These are phyloP conservation scores for Scaptomyza tumidula DNA, from an alignment of 2,888 invertebrate species.

Conservation along the genomic window DNA sequence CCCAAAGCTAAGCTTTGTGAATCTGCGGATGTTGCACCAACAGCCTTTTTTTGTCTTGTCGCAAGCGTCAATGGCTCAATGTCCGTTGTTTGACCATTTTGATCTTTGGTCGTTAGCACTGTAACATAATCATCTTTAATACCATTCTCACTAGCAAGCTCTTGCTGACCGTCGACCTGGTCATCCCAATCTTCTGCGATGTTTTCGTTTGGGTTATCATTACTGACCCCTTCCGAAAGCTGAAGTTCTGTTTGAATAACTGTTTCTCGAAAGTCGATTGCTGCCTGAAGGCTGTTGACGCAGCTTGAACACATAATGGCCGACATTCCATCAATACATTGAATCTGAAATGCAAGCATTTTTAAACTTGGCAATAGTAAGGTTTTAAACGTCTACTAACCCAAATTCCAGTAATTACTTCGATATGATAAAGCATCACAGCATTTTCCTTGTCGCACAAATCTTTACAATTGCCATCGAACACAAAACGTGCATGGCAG, in stretches of 20 bases:
- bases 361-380: not conserved
- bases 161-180: not conserved
- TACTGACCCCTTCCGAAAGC: constrained; percentile 1
- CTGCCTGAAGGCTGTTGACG: constrained; percentile 37
- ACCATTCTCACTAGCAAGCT: not conserved
- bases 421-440: constrained; percentile 61
- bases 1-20: constrained; percentile 57
- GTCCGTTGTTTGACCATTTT: constrained; percentile 5
- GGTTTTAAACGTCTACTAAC: constrained; percentile 27
- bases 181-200: not conserved
- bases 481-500: constrained; percentile 29
- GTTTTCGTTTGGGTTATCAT: constrained; percentile 8
- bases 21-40: constrained; percentile 26
- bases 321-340: constrained; percentile 26
- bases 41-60: not conserved
- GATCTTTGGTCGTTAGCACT: not conserved
- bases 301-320: constrained; percentile 47
- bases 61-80: constrained; percentile 10
- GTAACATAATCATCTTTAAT: constrained; percentile 19
- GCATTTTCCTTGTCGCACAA: constrained; percentile 49
- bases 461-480: constrained; percentile 41
- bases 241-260: constrained; percentile 56
- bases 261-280: constrained; percentile 58
- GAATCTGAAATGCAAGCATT: constrained; percentile 32
- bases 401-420: constrained; percentile 72